Evolutionary conservation across 2,888 invertebrate genomes (phyloP), one percentile per base, ranked within the genome.

Genomic region (Lamproptera curius): DNA sequence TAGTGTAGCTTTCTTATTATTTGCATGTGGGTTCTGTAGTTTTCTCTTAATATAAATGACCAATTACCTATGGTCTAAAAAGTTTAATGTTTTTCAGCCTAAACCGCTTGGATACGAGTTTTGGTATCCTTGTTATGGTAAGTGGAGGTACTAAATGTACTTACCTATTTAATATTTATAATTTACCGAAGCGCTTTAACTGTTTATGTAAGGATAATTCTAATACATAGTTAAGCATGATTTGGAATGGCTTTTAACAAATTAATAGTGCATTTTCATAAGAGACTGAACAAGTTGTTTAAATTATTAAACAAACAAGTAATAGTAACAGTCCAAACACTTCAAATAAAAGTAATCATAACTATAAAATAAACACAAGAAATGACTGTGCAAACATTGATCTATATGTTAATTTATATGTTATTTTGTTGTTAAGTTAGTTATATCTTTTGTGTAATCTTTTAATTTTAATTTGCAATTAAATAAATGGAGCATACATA

Each of bases 51-150:
- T 55, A 37, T 37, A 46, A 35, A 50, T 61, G 59, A 61, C 62
- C 61, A 56, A 55, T 46, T 53, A 57, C 51, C 48, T 49, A 47
- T 58, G 75, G 81, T 79, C 77, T 77, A 82, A 81, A 78, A 61
- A 67, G 58, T 81, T 83, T 84, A 53, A 80, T 87, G 80, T 84
- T 87, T 87, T 87, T 87, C 87, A 87, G 87, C 80, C 73, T 77
- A 71, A 71, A 73, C 86, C 73, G 68, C 79, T 85, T 72, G 76
- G 86, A 83, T 82, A 83, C 82, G 77, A 80, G 83, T 79, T 69
- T 81, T 81, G 79, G 68, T 83, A 78, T 73, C 76, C 72, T 70
- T 71, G 70, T 71, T 67, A 84, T 86, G 87, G 87, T 87, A 87
- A 87, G 86, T 87, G 75, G 11, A 31, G 31, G 86, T 86, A 85